Evolutionary conservation across 1,140 invertebrate genomes (phyloP).

Genomic region (Metopolophium dirhodum): DNA sequence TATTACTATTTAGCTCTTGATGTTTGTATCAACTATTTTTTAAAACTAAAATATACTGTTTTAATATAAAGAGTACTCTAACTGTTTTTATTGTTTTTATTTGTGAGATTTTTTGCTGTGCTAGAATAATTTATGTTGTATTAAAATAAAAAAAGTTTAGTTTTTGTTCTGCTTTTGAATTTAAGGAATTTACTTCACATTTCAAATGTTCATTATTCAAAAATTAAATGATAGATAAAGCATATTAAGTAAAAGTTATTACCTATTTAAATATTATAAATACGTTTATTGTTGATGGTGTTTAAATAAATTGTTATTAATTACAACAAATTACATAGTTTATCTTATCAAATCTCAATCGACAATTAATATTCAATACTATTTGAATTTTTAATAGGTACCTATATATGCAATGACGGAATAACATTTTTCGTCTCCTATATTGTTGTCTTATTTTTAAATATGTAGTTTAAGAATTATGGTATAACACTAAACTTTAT

Average conservation of each 20-base stretch:
- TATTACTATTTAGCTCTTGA: background rate
- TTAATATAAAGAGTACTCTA: background rate
- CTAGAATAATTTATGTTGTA: background rate
- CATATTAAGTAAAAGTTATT: background rate
- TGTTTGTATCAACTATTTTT: background rate
- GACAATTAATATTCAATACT: background rate
- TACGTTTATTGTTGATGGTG: background rate
- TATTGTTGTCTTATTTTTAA: background rate
- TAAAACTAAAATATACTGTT: background rate
- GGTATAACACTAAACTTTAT: background rate
- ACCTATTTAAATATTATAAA: background rate
- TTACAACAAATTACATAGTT: background rate
- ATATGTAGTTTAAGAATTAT: background rate
- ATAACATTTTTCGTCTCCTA: background rate
- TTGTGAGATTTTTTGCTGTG: background rate
- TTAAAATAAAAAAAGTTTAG: background rate
- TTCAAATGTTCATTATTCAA: background rate
- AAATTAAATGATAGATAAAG: background rate
- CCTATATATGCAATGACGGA: background rate
- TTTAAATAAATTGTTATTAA: background rate
- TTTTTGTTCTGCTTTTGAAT: background rate
- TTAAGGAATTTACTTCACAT: background rate
- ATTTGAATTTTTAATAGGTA: too few species aligned
- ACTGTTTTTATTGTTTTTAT: background rate
- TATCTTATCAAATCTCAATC: background rate